A percentile compares a stretch with the other conserved stretches of the same genome.
phyloP scores from a whole-genome alignment of 2,888 invertebrate species.

The Pardosa pseudoannulata region DNA sequence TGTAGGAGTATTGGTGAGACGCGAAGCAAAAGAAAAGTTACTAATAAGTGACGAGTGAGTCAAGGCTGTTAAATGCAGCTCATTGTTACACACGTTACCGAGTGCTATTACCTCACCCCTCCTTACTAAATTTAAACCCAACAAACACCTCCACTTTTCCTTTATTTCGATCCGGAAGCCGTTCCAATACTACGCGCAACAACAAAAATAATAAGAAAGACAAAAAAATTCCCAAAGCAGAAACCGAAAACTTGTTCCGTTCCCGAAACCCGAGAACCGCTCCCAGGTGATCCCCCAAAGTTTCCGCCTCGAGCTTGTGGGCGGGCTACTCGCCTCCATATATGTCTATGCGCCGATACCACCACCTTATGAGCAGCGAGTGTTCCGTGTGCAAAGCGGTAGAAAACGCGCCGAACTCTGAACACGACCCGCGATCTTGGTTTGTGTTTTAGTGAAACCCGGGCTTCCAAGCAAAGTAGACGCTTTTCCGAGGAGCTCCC shows the following conservation, averaged over 20 bases:
- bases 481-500: constrained; percentile 12
- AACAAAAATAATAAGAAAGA: too few species aligned
- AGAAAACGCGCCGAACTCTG: constrained; percentile 48
- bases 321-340: constrained; percentile 43
- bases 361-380: constrained; percentile 33
- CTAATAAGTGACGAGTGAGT: not conserved
- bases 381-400: constrained; percentile 61
- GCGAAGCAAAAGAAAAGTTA: too few species aligned
- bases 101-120: not conserved
- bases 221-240: not conserved
- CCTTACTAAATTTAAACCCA: not conserved
- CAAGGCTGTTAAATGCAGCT: not conserved
- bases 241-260: not conserved
- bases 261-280: not conserved
- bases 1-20: too few species aligned
- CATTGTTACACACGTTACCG: not conserved
- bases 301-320: not conserved
- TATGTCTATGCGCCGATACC: constrained; percentile 47
- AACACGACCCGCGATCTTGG: constrained; percentile 10
- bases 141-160: not conserved
- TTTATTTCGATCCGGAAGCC: not conserved
- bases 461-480: constrained; percentile 15
- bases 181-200: not conserved
- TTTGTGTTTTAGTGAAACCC: constrained; percentile 32
- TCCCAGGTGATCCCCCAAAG: not conserved